A percentile compares a stretch with the other conserved stretches of the same genome.
These are phyloP conservation scores for Graphium colonna DNA, from an alignment of 2,888 invertebrate species.

Conservation along the genomic window DNA sequence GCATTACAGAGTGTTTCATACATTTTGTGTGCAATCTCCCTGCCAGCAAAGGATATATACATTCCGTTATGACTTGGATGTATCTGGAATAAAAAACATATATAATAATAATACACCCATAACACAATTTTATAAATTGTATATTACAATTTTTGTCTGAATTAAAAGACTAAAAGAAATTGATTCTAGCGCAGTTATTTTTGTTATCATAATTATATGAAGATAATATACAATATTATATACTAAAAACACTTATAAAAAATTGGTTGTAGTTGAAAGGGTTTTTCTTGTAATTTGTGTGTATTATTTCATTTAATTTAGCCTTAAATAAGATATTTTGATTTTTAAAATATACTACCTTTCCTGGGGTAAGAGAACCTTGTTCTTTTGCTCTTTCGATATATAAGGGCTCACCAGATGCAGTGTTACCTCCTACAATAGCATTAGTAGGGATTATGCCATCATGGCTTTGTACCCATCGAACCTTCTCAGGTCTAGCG, in stretches of 20 bases:
- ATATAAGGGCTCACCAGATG: slow-evolving; percentile 69
- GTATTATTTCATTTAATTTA: too few relatives aligned
- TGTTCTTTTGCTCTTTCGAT: slow-evolving; percentile 77
- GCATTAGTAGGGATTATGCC: slow-evolving; percentile 73
- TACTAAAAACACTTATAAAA: neutral
- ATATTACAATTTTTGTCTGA: too few relatives aligned
- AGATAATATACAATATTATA: too few relatives aligned
- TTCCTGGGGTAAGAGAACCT: slow-evolving; percentile 79
- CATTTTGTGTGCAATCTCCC: slow-evolving; percentile 52
- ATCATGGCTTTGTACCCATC: slow-evolving; percentile 68
- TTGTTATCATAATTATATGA: too few relatives aligned
- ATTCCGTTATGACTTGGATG: slow-evolving; percentile 61
- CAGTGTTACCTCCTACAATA: slow-evolving; percentile 69
- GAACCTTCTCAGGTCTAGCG: slow-evolving; percentile 54
- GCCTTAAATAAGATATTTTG: too few relatives aligned
- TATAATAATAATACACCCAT: neutral
- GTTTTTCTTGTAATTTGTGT: too few relatives aligned
- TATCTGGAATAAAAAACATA: slow-evolving; percentile 47
- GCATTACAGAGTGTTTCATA: slow-evolving; percentile 62
- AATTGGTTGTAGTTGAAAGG: too few relatives aligned
- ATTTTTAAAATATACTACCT: slow-evolving; percentile 46
- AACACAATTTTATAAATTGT: neutral
- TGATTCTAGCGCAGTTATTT: too few relatives aligned
- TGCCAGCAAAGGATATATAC: slow-evolving; percentile 63
- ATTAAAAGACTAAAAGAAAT: too few relatives aligned